Conservation (phyloP, 2,888 invertebrate species). For the Ceraclea dissimilis region DNA sequence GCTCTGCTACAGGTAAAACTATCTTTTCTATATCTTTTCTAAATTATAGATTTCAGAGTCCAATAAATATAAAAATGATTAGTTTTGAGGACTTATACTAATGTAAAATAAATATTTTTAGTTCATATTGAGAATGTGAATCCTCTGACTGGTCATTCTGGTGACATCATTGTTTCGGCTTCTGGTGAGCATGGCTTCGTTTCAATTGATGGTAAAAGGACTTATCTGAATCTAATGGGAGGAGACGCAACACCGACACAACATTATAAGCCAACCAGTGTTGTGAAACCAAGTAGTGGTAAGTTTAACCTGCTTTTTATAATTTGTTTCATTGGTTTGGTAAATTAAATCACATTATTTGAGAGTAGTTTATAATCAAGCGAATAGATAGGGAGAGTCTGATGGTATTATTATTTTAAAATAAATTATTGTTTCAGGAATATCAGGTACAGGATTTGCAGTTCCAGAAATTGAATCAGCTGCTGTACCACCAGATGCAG, state of each 20-base stretch:
- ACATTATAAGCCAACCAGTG: slow-evolving; percentile 32
- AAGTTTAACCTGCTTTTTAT: slow-evolving; percentile 24
- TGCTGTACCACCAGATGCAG: slow-evolving; percentile 31
- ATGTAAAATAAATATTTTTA: slow-evolving; percentile 30
- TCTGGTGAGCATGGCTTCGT: slow-evolving; percentile 80
- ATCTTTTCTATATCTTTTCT: slow-evolving; percentile 18
- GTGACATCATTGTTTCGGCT: slow-evolving; percentile 71
- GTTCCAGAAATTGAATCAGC: slow-evolving; percentile 48
- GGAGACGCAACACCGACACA: slow-evolving; percentile 30
- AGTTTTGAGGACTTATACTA: too few relatives aligned
- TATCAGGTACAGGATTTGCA: slow-evolving; percentile 59
- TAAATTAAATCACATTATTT: too few relatives aligned
- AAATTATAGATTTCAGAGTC: too few relatives aligned
- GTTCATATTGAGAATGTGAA: slow-evolving; percentile 57
- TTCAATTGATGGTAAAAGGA: slow-evolving; percentile 85
- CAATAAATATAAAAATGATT: background rate
- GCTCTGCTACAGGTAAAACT: slow-evolving; percentile 33
- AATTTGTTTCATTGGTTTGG: too few relatives aligned
- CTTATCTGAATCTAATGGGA: slow-evolving; percentile 79
- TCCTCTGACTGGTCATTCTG: slow-evolving; percentile 33
- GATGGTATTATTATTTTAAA: too few relatives aligned
- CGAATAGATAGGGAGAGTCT: too few relatives aligned
- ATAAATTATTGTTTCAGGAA: slow-evolving; percentile 30
- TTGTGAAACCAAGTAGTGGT: slow-evolving; percentile 34
- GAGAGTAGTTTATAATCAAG: too few relatives aligned